Base-by-base conservation (phyloP, 2,797 vertebrate genomes). In the Apogon hyalosoma region DNA sequence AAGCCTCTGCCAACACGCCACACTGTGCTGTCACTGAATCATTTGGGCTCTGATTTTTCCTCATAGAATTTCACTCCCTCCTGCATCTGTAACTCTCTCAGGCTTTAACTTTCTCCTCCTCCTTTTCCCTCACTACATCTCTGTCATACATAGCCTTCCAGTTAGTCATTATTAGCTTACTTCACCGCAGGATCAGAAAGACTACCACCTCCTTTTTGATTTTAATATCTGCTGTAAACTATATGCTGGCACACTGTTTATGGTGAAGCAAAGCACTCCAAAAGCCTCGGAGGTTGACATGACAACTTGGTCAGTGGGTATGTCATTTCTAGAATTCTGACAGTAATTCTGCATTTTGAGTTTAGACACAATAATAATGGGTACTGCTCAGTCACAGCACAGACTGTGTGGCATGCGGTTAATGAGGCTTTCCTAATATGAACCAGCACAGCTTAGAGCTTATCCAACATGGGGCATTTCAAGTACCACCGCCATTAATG, bases 401-500 rank as follows among this genome's bases (percentile, higher is more conserved):
- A 64, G 64, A 76, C 78, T 82, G 43, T 67, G 65, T 71, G 69
- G 58, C 73, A 73, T 81, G 63, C 56, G 65, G 63, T 78, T 87
- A 85, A 78, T 83, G 81, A 84, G 74, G 76, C 64, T 55, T 60
- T 38, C 49, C 66, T 64, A 75, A 42, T 45, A 68, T 82, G 71
- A 75, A 60, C 16, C 63, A 62, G 60, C 67, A 58, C 48, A 61
- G 45, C 59, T 69, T 62, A 59, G 52, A 80, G 63, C 66, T 80
- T 43, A 52, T 71, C 50, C 69, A 69, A 47, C 38, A 46, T 47
- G 53, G 31, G 57, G 69, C 39, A 54, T 79, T 78, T 63, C 57
- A 78, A 79, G 36, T 40, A 63, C 59, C 49, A 76, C 58, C 51
- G 43, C 38, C 62, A 50, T 18, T 50, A 46, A 52, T 73, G 51